Conservation (phyloP, 2,113 vertebrate genomes). For the Pogonocichla stellata region DNA sequence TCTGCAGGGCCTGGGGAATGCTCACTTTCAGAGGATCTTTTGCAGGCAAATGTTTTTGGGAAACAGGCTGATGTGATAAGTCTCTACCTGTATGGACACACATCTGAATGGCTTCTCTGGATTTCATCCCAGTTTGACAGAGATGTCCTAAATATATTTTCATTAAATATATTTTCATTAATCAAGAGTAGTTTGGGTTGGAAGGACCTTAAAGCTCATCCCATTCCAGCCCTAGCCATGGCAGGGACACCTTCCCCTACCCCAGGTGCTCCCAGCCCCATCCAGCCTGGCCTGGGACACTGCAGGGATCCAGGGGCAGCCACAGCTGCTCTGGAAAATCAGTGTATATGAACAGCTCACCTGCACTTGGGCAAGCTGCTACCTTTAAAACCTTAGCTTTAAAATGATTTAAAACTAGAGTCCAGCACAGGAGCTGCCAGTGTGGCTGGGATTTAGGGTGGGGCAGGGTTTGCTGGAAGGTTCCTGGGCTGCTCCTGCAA, state of each 20-base stretch:
- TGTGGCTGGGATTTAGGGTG: not conserved
- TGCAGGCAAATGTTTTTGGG: not conserved
- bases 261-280: not conserved
- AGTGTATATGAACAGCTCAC: rapidly evolving
- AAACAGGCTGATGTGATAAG: not conserved
- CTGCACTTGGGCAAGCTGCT: not conserved
- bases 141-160: not conserved
- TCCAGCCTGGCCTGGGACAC: not conserved
- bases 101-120: not conserved
- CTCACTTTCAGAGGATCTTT: not conserved
- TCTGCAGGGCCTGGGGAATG: not conserved
- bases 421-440: not conserved
- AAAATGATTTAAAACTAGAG: too few species aligned
- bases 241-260: not conserved
- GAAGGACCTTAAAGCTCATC: not conserved
- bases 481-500: not conserved
- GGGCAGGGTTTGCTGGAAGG: not conserved
- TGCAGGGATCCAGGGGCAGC: not conserved
- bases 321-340: not conserved
- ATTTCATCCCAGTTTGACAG: not conserved
- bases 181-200: not conserved
- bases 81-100: not conserved
- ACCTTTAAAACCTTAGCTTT: not conserved
- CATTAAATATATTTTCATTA: not conserved
- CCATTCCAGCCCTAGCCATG: not conserved